Conservation (phyloP, 2,113 vertebrate genomes). For the Bettongia penicillata region DNA sequence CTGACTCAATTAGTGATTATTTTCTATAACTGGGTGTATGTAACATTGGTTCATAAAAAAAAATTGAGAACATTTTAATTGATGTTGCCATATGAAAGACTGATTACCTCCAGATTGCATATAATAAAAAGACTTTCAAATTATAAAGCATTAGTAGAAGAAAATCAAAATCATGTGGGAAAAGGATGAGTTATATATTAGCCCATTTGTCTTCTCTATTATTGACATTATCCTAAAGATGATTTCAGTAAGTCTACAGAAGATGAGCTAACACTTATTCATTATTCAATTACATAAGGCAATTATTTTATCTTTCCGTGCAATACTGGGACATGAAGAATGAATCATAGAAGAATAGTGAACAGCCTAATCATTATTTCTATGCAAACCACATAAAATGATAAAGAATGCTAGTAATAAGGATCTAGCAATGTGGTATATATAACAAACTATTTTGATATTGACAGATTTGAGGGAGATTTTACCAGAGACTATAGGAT, state of each 20-base stretch:
- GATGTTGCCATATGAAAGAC: neutral
- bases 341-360: neutral
- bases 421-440: neutral
- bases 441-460: neutral
- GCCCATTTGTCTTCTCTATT: neutral
- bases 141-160: neutral
- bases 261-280: neutral
- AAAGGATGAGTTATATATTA: neutral
- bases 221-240: neutral
- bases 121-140: neutral
- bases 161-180: neutral
- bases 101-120: neutral
- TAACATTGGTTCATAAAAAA: neutral
- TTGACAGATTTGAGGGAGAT: neutral
- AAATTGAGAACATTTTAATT: neutral
- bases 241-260: neutral
- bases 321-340: neutral
- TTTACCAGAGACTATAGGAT: neutral
- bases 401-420: neutral
- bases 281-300: neutral
- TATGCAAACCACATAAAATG: neutral
- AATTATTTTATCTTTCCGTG: neutral
- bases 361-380: neutral
- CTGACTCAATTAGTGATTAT: neutral
- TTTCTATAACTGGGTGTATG: neutral